Conservation (phyloP, 92 coral and sea anemone species). For the Metridium senile region DNA sequence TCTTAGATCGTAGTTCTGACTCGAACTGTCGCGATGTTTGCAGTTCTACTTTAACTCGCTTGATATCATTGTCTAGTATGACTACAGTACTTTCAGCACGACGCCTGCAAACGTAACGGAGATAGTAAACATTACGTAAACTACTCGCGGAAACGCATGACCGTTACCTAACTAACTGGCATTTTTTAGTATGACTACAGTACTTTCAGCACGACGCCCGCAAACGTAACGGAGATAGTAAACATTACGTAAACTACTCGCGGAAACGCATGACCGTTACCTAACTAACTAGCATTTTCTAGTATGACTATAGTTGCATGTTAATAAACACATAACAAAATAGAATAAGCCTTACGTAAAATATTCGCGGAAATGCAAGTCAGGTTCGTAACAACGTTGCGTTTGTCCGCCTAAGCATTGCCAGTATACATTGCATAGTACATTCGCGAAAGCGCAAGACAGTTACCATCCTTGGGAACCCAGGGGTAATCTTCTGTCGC, state of each 20-base stretch:
- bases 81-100: conserved; percentile 78
- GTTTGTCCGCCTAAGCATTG: no score
- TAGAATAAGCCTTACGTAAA: neutral
- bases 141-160: no score
- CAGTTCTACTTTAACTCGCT: conserved; percentile 79
- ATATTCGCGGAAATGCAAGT: no score
- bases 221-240: conserved; percentile 4
- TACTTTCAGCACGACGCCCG: conserved; percentile 91
- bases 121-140: neutral
- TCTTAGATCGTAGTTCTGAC: conserved; percentile 77
- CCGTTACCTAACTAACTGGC: no score
- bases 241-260: no score
- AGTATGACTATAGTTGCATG: conserved; percentile 72
- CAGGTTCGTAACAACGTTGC: no score
- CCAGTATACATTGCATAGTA: no score
- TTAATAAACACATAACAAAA: conserved; percentile 52
- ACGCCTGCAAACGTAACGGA: conserved; percentile 77
- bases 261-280: no score
- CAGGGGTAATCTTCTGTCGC: no score
- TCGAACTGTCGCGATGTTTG: conserved; percentile 96
- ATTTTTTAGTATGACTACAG: conserved; percentile 68
- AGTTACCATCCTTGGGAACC: no score
- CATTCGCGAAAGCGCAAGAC: no score
- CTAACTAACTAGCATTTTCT: no score
- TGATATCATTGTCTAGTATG: conserved; percentile 83